These are phyloP conservation scores for Trachelus stipa DNA, from an alignment of 2,888 invertebrate genomes.

Conservation along the genomic window DNA sequence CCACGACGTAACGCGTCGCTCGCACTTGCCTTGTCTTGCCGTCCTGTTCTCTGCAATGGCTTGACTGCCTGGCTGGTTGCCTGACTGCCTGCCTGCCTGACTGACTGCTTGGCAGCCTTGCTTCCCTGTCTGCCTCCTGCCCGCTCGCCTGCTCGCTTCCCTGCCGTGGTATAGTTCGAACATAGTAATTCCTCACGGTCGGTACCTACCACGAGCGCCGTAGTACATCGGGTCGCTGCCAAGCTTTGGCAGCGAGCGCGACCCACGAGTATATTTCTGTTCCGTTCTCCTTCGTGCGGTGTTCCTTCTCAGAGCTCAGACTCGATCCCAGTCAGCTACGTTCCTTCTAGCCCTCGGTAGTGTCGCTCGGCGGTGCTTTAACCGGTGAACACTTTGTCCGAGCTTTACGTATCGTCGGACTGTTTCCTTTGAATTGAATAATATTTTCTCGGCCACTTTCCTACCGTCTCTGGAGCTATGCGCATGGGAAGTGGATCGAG, in stretches of 20 bases:
- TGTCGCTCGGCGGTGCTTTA: background rate
- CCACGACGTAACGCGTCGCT: slow-evolving; percentile 43
- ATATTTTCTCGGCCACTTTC: background rate
- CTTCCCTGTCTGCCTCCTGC: background rate
- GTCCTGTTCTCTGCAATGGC: background rate
- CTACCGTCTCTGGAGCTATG: background rate
- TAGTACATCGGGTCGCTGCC: slow-evolving; percentile 31
- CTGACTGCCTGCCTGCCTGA: background rate
- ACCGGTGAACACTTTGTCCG: background rate
- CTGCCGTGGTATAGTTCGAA: slow-evolving; percentile 36
- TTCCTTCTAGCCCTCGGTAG: background rate
- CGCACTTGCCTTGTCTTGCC: slow-evolving; percentile 40
- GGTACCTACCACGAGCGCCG: slow-evolving; percentile 11
- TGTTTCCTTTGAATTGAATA: background rate
- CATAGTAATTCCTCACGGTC: slow-evolving; percentile 56
- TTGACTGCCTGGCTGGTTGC: background rate
- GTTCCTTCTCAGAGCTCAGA: background rate
- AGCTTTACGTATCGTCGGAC: background rate
- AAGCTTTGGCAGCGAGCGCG: slow-evolving; percentile 51
- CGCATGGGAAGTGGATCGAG: slow-evolving; percentile 24
- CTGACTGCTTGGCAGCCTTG: background rate
- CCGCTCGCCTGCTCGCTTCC: slow-evolving; percentile 17
- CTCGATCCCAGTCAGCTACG: background rate
- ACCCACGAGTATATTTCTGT: slow-evolving; percentile 54
- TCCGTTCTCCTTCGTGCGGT: slow-evolving; percentile 22